phyloP scores from a whole-genome alignment of 2,888 invertebrate genomes.

The Stenichneumon culpator region DNA sequence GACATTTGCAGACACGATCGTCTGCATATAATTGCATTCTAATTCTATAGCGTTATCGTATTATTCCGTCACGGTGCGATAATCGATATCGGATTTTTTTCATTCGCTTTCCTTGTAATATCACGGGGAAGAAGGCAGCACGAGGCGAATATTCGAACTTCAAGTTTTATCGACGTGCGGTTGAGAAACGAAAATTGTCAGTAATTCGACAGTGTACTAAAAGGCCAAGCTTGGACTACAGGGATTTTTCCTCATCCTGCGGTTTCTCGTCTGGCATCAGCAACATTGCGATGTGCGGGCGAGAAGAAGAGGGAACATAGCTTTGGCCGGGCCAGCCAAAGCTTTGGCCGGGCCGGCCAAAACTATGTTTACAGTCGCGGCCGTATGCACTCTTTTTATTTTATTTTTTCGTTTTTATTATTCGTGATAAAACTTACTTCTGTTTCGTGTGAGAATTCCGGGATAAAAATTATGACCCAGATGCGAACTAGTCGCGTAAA shows the following conservation, averaged over 20 bases:
- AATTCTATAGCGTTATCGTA: neutral
- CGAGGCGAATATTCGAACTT: slow-evolving; percentile 41
- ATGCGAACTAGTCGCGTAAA: slow-evolving; percentile 14
- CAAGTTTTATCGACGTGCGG: slow-evolving; percentile 32
- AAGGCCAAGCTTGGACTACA: slow-evolving; percentile 54
- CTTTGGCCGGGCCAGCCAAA: neutral
- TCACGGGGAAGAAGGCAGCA: neutral
- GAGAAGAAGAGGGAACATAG: slow-evolving; percentile 8
- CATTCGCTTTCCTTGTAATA: neutral
- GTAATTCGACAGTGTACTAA: slow-evolving; percentile 46
- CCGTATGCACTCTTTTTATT: neutral
- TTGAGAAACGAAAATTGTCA: slow-evolving; percentile 47
- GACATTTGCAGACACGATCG: too few relatives aligned
- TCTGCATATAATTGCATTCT: neutral
- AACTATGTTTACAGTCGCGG: slow-evolving; percentile 28
- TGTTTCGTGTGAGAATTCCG: slow-evolving; percentile 3
- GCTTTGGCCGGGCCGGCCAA: neutral
- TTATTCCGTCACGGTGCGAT: neutral
- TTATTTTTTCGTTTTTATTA: neutral
- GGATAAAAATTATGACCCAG: neutral
- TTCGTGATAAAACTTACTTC: slow-evolving; percentile 17
- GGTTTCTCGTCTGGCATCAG: slow-evolving; percentile 38
- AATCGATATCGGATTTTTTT: slow-evolving; percentile 2
- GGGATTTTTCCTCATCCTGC: slow-evolving; percentile 42
- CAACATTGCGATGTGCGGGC: neutral